Evolutionary conservation across 2,888 invertebrate genomes (phyloP).

Genomic region (Linnaemya tessellans): DNA sequence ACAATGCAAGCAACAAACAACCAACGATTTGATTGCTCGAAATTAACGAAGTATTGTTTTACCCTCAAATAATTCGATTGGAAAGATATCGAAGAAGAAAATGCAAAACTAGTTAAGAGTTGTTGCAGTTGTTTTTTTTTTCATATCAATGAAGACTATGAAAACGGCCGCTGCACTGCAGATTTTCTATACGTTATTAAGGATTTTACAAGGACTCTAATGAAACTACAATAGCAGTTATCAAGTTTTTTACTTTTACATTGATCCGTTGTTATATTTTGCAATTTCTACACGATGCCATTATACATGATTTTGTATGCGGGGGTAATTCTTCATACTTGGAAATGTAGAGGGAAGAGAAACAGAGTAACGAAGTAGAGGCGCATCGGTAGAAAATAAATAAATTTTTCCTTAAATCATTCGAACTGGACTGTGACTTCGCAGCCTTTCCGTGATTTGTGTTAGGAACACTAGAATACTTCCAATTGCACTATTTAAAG

Average conservation of each 20-base stretch:
- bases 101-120: constrained; percentile 31
- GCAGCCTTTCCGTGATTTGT: too few species aligned
- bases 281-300: neutral
- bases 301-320: constrained; percentile 34
- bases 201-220: constrained; percentile 39
- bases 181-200: constrained; percentile 24
- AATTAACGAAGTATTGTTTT: constrained; percentile 63
- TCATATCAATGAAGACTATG: neutral
- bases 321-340: constrained; percentile 30
- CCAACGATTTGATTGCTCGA: constrained; percentile 51
- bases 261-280: constrained; percentile 21
- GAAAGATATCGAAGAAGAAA: constrained; percentile 37
- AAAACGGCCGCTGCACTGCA: neutral
- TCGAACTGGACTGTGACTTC: too few species aligned
- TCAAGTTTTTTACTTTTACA: constrained; percentile 18
- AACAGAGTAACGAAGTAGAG: neutral
- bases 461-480: too few species aligned
- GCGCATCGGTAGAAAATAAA: neutral
- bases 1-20: constrained; percentile 10
- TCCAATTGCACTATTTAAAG: too few species aligned
- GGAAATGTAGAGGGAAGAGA: neutral
- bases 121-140: neutral
- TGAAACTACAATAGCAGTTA: constrained; percentile 26
- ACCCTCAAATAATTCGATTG: constrained; percentile 13
- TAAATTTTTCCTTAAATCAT: too few species aligned